These are phyloP conservation scores for Pristionchus mayeri DNA, from an alignment of 2,888 invertebrate species.

Conservation along the genomic window DNA sequence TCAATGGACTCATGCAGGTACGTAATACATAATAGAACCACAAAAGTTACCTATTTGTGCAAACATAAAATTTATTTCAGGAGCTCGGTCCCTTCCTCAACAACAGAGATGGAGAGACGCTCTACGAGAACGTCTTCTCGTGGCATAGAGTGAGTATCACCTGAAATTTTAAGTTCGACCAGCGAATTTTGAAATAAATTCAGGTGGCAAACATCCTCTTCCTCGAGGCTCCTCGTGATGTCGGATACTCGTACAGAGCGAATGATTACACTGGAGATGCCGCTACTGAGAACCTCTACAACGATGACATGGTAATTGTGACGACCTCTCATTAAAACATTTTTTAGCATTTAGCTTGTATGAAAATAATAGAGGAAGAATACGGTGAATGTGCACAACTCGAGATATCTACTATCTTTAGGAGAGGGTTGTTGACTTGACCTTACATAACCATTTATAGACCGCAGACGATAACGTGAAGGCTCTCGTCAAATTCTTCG, in stretches of 20 bases:
- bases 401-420: too few species aligned
- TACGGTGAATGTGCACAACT: too few species aligned
- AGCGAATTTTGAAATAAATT: conserved; percentile 66
- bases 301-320: conserved; percentile 59
- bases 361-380: too few species aligned
- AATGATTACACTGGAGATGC: conserved; percentile 54
- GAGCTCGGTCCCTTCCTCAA: conserved; percentile 77
- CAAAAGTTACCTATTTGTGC: neutral
- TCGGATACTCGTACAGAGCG: conserved; percentile 78
- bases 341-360: too few species aligned
- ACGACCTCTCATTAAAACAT: neutral
- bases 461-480: conserved; percentile 77
- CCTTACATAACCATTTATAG: conserved; percentile 57
- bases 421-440: too few species aligned
- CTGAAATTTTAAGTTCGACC: too few species aligned
- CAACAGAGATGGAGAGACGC: conserved; percentile 56
- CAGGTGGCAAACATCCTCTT: conserved; percentile 78
- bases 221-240: conserved; percentile 79
- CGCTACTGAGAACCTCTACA: conserved; percentile 58
- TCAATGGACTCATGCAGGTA: conserved; percentile 51
- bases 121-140: conserved; percentile 61
- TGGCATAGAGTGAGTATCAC: conserved; percentile 68
- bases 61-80: conserved; percentile 52
- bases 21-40: neutral
- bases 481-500: conserved; percentile 78